These are phyloP conservation scores for Maniola jurtina DNA, from an alignment of 1,140 invertebrate genomes.

Conservation along the genomic window DNA sequence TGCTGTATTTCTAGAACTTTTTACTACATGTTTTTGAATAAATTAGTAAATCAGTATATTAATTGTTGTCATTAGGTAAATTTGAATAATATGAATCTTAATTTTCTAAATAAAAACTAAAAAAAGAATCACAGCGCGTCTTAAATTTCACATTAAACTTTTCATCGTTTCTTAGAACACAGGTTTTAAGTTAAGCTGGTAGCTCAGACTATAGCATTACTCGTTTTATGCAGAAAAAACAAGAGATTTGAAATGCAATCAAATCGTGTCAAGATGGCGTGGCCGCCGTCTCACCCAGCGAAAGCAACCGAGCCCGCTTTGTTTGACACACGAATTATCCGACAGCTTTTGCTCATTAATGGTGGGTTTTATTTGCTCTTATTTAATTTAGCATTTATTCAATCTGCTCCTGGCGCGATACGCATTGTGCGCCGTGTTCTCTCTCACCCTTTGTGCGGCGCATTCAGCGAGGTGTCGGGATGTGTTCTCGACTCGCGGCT, in stretches of 20 bases:
- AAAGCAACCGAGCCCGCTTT: conserved; percentile 47
- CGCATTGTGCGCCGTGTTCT: conserved; percentile 57
- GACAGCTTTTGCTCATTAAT: conserved; percentile 67
- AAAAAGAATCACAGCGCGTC: neutral
- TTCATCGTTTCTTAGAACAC: conserved; percentile 5
- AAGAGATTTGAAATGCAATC: conserved; percentile 56
- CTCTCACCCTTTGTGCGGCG: conserved; percentile 75
- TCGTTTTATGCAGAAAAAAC: conserved; percentile 23
- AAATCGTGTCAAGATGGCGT: conserved; percentile 41
- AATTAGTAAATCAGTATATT: neutral
- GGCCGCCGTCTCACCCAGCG: conserved; percentile 27
- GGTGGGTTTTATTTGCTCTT: conserved; percentile 73
- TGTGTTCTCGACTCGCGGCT: conserved; percentile 68
- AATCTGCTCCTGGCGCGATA: conserved; percentile 68
- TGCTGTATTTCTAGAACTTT: too few relatives aligned
- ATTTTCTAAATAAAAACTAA: neutral
- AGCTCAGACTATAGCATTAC: conserved; percentile 8
- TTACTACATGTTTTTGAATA: neutral
- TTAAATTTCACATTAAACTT: conserved; percentile 7
- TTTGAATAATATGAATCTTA: neutral
- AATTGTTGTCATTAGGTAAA: neutral
- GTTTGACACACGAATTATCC: conserved; percentile 61
- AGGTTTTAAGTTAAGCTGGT: conserved; percentile 6
- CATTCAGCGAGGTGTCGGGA: conserved; percentile 77
- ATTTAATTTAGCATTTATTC: conserved; percentile 78